phyloP scores from a whole-genome alignment of 2,113 vertebrate genomes.

The Leucopsar rothschildi region DNA sequence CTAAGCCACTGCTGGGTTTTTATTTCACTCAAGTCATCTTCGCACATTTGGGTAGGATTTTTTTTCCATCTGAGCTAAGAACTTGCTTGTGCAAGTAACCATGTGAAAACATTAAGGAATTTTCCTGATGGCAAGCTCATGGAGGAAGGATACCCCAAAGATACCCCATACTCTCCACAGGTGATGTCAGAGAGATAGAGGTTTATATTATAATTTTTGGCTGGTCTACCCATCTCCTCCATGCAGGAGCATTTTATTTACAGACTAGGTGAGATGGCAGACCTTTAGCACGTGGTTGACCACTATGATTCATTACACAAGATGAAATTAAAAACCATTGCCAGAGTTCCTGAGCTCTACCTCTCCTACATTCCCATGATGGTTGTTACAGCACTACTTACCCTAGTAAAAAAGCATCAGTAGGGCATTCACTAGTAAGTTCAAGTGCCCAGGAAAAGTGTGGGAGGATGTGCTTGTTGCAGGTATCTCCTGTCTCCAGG shows the following conservation, averaged over 20 bases:
- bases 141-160: background rate
- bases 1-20: background rate
- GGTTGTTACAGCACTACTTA: background rate
- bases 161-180: background rate
- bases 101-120: background rate
- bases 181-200: background rate
- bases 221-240: background rate
- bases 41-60: rapidly evolving
- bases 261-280: background rate
- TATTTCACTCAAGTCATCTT: background rate
- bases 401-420: background rate
- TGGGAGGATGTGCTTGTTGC: background rate
- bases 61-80: background rate
- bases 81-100: background rate
- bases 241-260: background rate
- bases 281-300: background rate
- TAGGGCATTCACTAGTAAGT: background rate
- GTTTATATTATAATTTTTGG: background rate
- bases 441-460: background rate
- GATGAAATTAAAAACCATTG: background rate
- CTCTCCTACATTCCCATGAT: background rate
- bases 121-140: background rate
- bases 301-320: background rate
- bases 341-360: background rate
- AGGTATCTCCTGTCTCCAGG: background rate